phyloP scores from a whole-genome alignment of 1,140 invertebrate genomes.

The Pseudomyrmex sp. region DNA sequence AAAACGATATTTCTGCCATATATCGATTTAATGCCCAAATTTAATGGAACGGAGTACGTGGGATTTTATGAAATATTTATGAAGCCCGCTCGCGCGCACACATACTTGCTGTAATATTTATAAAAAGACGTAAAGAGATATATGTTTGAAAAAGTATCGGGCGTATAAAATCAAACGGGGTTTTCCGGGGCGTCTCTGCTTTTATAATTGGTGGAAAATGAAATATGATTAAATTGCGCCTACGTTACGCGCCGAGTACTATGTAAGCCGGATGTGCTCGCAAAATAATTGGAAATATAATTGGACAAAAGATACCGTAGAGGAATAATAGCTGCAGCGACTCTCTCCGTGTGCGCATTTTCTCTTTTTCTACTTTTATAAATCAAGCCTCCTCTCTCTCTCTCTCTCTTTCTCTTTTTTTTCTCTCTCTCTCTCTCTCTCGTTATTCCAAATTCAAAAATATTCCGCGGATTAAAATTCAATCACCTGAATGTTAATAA shows the following conservation, averaged over 20 bases:
- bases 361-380: constrained; percentile 46
- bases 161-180: constrained; percentile 30
- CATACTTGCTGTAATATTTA: neutral
- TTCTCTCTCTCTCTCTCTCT: neutral
- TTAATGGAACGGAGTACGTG: neutral
- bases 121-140: constrained; percentile 37
- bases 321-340: constrained; percentile 26
- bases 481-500: constrained; percentile 62
- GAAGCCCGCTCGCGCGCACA: neutral
- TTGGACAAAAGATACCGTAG: constrained; percentile 51
- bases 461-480: constrained; percentile 61
- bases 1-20: neutral
- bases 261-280: constrained; percentile 54
- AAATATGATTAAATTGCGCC: constrained; percentile 57
- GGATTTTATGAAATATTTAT: constrained; percentile 24
- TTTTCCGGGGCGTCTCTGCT: constrained; percentile 7
- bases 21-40: neutral
- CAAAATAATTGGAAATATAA: constrained; percentile 65
- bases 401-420: neutral
- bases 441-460: constrained; percentile 45
- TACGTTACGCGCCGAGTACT: constrained; percentile 44
- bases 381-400: constrained; percentile 8
- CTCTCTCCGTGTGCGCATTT: neutral
- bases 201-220: constrained; percentile 41
- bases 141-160: constrained; percentile 27